Conservation (phyloP, 2,888 invertebrate species). For the Epirrita christyi region DNA sequence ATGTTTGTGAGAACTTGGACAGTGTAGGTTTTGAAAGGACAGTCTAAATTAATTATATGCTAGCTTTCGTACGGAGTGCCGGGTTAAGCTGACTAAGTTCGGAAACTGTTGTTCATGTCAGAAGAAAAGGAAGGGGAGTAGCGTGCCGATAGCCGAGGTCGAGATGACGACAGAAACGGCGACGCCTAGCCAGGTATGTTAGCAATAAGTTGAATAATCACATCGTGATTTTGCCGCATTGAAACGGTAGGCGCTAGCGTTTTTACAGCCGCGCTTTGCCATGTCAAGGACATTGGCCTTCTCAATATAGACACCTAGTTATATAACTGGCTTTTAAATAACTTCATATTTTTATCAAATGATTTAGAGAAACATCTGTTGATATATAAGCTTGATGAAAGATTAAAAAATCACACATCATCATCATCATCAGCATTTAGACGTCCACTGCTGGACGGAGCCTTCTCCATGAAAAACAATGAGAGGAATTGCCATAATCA, state of each 20-base stretch:
- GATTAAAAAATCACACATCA: no score
- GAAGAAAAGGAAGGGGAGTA: slow-evolving; percentile 70
- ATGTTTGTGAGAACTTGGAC: slow-evolving; percentile 63
- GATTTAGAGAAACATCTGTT: slow-evolving; percentile 19
- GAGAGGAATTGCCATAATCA: no score
- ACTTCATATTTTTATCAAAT: slow-evolving; percentile 6
- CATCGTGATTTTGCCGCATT: slow-evolving; percentile 54
- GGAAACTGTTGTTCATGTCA: slow-evolving; percentile 77
- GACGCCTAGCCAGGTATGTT: slow-evolving; percentile 79
- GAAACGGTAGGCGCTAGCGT: slow-evolving; percentile 47
- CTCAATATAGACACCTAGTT: slow-evolving; percentile 51
- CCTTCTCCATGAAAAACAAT: no score
- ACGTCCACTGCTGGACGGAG: no score
- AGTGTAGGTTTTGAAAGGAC: slow-evolving; percentile 57
- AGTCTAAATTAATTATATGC: slow-evolving; percentile 62
- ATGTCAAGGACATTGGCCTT: slow-evolving; percentile 64
- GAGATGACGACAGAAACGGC: slow-evolving; percentile 82
- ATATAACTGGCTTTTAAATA: slow-evolving; percentile 45
- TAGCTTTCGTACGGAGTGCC: slow-evolving; percentile 44
- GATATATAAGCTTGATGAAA: slow-evolving; percentile 10
- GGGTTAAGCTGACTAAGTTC: slow-evolving; percentile 65
- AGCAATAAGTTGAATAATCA: slow-evolving; percentile 11
- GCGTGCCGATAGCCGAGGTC: slow-evolving; percentile 65
- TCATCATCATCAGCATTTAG: no score
- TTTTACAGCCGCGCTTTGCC: slow-evolving; percentile 41